Percentiles rank a stretch among this genome's conserved stretches.
Conservation (phyloP, 2,113 vertebrate species). For the Lipophrys pholis region DNA sequence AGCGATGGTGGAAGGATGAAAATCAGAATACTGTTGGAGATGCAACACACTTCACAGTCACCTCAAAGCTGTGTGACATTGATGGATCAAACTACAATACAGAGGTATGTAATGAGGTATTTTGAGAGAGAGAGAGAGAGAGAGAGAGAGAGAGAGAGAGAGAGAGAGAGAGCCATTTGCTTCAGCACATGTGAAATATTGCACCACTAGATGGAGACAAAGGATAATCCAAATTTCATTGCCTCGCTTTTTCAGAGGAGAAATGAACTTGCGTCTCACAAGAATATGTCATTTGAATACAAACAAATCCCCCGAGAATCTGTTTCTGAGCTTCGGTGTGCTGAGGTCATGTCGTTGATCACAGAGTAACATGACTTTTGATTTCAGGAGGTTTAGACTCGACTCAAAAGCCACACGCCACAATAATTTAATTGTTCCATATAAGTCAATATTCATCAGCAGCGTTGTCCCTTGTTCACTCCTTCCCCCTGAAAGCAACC, state of each 20-base stretch:
- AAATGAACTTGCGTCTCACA: not conserved
- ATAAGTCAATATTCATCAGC: constrained; percentile 14
- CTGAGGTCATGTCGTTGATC: not conserved
- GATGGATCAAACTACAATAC: constrained; percentile 79
- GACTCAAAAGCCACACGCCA: not conserved
- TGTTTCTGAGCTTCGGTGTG: not conserved
- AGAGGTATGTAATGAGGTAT: constrained; percentile 80
- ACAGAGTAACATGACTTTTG: not conserved
- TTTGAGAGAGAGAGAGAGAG: not conserved
- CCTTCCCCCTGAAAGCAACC: constrained; percentile 14
- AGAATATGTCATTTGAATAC: not conserved
- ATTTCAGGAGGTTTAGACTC: not conserved
- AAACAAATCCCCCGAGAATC: not conserved
- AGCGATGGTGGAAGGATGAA: constrained; percentile 76
- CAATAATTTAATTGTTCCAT: not conserved
- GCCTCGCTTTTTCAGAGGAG: not conserved
- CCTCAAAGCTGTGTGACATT: constrained; percentile 68
- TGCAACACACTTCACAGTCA: constrained; percentile 68
- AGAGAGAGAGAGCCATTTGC: too few relatives aligned
- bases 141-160: too few relatives aligned
- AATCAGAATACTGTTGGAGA: constrained; percentile 80
- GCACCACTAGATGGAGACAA: constrained; percentile 74
- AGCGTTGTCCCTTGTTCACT: constrained; percentile 34
- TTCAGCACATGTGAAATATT: not conserved
- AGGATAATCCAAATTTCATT: not conserved